phyloP scores from a whole-genome alignment of 2,797 vertebrate genomes.

The Aulostomus chinensis region DNA sequence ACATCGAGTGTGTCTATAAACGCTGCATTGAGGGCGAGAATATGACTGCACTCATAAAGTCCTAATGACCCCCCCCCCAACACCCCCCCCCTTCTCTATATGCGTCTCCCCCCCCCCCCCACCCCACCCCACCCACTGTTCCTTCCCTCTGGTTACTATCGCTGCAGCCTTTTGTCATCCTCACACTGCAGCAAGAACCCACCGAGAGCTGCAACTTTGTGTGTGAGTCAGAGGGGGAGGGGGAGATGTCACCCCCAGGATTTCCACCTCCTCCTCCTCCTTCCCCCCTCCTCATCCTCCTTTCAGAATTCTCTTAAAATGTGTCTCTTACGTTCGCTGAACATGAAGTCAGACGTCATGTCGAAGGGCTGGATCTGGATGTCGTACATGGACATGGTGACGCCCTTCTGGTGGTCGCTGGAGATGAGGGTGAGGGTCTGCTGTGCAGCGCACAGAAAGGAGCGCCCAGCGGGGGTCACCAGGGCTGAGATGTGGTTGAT shows the following conservation, averaged over 20 bases:
- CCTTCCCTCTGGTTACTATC: slow-evolving; percentile 20
- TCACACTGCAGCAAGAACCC: slow-evolving; percentile 55
- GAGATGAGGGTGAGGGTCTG: slow-evolving; percentile 92
- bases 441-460: slow-evolving; percentile 89
- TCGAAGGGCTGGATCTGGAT: slow-evolving; percentile 95
- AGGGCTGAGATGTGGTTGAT: slow-evolving; percentile 89
- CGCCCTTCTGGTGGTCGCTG: slow-evolving; percentile 91
- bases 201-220: slow-evolving; percentile 14
- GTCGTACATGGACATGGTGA: slow-evolving; percentile 88
- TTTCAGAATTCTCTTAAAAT: neutral
- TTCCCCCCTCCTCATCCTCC: slow-evolving; percentile 12
- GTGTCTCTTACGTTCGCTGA: slow-evolving; percentile 89
- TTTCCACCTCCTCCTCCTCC: slow-evolving; percentile 20
- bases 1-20: slow-evolving; percentile 47
- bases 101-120: slow-evolving; percentile 25
- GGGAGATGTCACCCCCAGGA: slow-evolving; percentile 13
- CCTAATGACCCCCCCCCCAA: slow-evolving; percentile 56
- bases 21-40: slow-evolving; percentile 58
- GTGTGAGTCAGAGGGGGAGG: slow-evolving; percentile 9
- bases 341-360: slow-evolving; percentile 92
- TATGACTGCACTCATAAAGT: slow-evolving; percentile 62
- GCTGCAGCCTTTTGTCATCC: slow-evolving; percentile 38
- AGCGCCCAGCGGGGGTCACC: slow-evolving; percentile 89
- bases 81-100: neutral
- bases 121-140: neutral